Base-by-base conservation (phyloP, 1,140 invertebrate genomes). In the Mya arenaria region DNA sequence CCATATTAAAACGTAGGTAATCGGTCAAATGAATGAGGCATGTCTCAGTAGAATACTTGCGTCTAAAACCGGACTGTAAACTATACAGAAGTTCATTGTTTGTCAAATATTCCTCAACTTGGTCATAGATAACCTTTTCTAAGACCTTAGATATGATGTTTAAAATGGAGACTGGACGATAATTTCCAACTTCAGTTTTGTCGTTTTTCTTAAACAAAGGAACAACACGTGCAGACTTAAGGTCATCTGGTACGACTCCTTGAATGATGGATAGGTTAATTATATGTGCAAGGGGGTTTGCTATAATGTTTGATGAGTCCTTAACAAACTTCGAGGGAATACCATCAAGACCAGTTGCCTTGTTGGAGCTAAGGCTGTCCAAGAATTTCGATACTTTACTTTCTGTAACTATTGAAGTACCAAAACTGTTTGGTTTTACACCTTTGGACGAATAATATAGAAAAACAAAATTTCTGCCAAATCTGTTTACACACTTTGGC, bases 241-340 rank as follows among this genome's bases (percentile, higher is more conserved):
- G 32, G 19, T 74, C 72, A 75, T 62, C 55, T 25, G 58, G 58
- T 19, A 75, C 72, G 48, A 62, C 32, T 36, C 72, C 72, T 25
- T 28, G n/a, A 44, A 75, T 75, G 44, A 63, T 58, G 39, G 55
- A 75, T 23, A 63, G 36, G 36, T 58, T 72, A 25, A 58, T 34
- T n/a, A 73, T 75, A 52, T 75, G 72, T 23, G 55, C 32, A 36
- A 75, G 55, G n/a, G 34, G 58, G 23, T n/a, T n/a, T 23, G 36
- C 23, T 62, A 75, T 75, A 8, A 62, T 41, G 13, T 32, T 8
- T 4, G 28, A 37, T 25, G 36, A 23, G 23, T 63, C 58, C 15
- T 63, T 75, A 41, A 75, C 28, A 63, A 75, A 63, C 10, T 58
- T 34, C n/a, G 72, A 28, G n/a, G 74, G 72, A 30, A 75, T 75